Conservation (phyloP, 2,113 vertebrate species). For the Campylomormyrus tamandua region DNA sequence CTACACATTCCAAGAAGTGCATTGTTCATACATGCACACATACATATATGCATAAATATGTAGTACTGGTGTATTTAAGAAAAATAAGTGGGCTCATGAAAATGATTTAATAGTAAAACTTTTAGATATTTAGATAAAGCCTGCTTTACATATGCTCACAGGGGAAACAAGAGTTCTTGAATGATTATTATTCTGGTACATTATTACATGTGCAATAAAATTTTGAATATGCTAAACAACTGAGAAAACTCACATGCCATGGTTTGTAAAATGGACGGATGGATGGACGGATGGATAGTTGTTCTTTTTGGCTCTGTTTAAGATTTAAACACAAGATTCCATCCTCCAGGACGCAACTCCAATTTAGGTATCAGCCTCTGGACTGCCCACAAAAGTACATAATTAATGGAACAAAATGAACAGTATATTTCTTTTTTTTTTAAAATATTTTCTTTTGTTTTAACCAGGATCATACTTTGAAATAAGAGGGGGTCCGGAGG, state of each 20-base stretch:
- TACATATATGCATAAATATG: neutral
- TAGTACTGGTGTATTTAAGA: neutral
- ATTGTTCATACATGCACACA: neutral
- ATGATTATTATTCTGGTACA: neutral
- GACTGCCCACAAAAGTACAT: neutral
- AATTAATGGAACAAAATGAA: neutral
- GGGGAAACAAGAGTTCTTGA: neutral
- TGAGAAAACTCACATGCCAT: neutral
- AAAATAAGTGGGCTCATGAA: neutral
- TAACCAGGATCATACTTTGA: neutral
- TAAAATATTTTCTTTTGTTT: neutral
- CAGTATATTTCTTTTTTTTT: neutral
- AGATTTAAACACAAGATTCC: neutral
- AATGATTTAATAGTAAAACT: neutral
- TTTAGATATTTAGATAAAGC: neutral
- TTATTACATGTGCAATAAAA: neutral
- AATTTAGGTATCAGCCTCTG: neutral
- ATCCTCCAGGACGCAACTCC: neutral
- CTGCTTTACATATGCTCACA: neutral
- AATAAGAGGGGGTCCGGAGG: neutral
- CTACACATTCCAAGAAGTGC: slow-evolving; percentile 25
- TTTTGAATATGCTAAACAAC: neutral
- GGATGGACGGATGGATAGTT: neutral
- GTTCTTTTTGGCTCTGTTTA: neutral
- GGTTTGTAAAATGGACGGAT: neutral